Base-by-base conservation (phyloP, 1,140 invertebrate species). In the Drosophila parabipectinata region DNA sequence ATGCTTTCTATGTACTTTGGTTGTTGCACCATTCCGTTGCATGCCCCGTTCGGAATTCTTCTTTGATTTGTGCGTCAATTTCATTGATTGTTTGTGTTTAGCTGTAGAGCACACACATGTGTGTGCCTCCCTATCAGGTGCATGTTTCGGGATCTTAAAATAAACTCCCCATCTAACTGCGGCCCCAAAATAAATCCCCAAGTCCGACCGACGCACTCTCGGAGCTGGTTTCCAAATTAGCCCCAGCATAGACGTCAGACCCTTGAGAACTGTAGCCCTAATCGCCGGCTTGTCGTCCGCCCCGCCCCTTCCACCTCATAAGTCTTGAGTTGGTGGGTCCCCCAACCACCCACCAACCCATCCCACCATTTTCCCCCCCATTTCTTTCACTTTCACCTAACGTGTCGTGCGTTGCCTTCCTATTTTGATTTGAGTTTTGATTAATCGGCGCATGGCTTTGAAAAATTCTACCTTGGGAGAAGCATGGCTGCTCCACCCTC, bases 401-500 rank as follows among this genome's bases (percentile, higher is more conserved):
- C 72, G 75, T 85, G 66, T 64, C 69, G 71, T 52, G 34, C 30
- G 55, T 60, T 45, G 14, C 41, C 14, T 52, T 39, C 10, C 21
- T 34, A 28, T 18, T 52, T 53, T 53, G 30, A 9, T 21, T 37
- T 4, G 12, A 37, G 10, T 28, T 10, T 71, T 79, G 71, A 84
- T 82, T 82, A 84, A 82, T 76, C 54, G 62, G 44, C 59, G 54
- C 72, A 80, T 77, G 63, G 78, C 78, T 57, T 58, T 77, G 78
- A 81, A 80, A 67, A 76, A 62, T 63, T 60, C 32, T 39, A 71
- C 24, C 54, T 47, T 28, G 18, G 30, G 30, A 21, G 72, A 73
- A 56, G 39, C 56, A 50, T 69, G 41, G 44, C 68, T 64, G 55
- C 61, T 67, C 59, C 57, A 37, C 55, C 21, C 66, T 14, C n/a